Percentiles rank a stretch among this genome's conserved stretches.
phyloP scores from a whole-genome alignment of 2,888 invertebrate genomes.

The Trachelus stipa region DNA sequence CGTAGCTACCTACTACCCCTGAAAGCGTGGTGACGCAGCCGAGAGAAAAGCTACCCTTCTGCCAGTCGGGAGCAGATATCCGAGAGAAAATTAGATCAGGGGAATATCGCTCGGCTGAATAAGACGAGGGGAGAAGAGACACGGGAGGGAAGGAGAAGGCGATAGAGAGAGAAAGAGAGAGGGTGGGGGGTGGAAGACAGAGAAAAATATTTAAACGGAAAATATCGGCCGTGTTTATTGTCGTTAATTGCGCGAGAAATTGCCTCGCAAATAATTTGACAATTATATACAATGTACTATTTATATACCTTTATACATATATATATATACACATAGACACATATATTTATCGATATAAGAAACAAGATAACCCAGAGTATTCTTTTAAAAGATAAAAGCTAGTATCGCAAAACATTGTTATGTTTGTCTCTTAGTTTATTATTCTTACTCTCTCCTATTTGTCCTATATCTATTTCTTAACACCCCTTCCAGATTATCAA shows the following conservation, averaged over 20 bases:
- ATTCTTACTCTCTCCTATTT: not conserved
- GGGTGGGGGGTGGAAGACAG: no score
- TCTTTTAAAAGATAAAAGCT: not conserved
- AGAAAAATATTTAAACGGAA: not conserved
- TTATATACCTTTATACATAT: not conserved
- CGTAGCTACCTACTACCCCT: not conserved
- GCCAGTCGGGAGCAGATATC: conserved; percentile 15
- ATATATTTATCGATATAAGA: conserved; percentile 4
- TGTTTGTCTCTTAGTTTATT: not conserved
- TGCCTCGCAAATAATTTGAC: not conserved
- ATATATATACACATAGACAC: no score
- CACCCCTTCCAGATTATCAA: not conserved
- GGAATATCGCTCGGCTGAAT: conserved; percentile 28
- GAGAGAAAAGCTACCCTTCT: conserved; percentile 7
- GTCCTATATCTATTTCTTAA: not conserved
- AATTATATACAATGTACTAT: not conserved
- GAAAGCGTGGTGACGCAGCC: not conserved
- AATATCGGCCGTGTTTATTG: not conserved
- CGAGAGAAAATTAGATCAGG: conserved; percentile 38
- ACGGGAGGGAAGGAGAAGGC: not conserved
- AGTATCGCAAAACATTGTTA: not conserved
- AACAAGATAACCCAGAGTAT: not conserved
- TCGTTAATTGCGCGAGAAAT: not conserved
- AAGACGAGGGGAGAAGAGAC: not conserved
- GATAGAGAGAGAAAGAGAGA: not conserved